Base-by-base conservation (phyloP, 2,797 vertebrate genomes). In the Chaunax sp. region DNA sequence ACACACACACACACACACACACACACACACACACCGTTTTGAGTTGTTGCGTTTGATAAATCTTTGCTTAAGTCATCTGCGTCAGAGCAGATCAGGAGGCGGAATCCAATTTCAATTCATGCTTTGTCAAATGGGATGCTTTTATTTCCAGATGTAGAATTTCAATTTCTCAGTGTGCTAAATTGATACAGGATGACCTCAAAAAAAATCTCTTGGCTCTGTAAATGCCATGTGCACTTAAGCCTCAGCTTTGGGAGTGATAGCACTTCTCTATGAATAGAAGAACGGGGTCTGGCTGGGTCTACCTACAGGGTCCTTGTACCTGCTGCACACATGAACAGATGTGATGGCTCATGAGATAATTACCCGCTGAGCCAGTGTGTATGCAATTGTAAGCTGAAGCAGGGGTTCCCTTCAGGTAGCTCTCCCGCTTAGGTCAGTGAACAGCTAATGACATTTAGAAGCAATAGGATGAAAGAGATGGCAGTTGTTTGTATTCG, bases 361-460 rank as follows among this genome's bases (percentile, higher is more conserved):
- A 90, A 90, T 92, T 90, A 89, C 86, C 89, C 83, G 70, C 81
- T 77, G 86, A 89, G 87, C 78, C 77, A 43, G 50, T 75, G 77
- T 84, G 81, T 77, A 57, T 79, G 86, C 75, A 69, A 69, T 69
- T 87, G 77, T 82, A 87, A 86, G 75, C 72, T 80, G 73, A 81
- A 77, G 78, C 87, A 77, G 83, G 83, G 87, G 80, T 83, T 90
- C 89, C 83, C 87, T 74, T 89, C 83, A 87, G 84, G 88, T 89
- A 84, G 82, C 82, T 58, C 70, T 78, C 64, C 60, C 1, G 46
- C 87, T 84, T 82, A 69, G 88, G 90, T 90, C 90, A 90, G 85
- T 78, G 81, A 88, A 66, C 84, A 91, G 81, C 88, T 92, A 90
- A 92, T 90, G 87, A 88, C 89, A 92, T 90, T 90, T 90, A 87